Evolutionary conservation across 2,797 vertebrate species (phyloP).

Genomic region (Gila robusta): DNA sequence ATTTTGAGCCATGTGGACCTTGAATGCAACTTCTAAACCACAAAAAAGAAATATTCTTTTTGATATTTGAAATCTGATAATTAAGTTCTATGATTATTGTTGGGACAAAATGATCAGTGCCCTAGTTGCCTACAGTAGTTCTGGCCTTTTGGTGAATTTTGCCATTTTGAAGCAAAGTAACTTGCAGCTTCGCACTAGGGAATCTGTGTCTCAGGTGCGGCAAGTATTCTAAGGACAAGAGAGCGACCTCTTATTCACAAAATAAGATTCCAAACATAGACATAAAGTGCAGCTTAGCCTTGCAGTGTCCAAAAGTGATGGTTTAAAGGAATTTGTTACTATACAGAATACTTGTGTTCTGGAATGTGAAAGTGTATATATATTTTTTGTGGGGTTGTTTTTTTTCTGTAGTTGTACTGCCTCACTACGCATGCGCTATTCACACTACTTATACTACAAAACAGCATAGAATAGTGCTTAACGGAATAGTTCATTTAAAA

Average conservation of each 20-base stretch:
- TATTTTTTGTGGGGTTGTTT: too few species aligned
- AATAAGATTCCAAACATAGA: neutral
- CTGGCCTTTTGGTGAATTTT: neutral
- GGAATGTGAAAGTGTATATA: neutral
- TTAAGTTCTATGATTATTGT: neutral
- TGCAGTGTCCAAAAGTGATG: neutral
- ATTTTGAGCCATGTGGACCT: neutral
- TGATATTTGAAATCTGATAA: neutral
- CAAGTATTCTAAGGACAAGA: neutral
- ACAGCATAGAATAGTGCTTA: too few species aligned
- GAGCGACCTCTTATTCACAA: neutral
- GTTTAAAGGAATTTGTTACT: neutral
- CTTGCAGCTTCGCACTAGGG: neutral
- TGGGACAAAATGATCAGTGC: neutral
- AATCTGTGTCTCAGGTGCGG: neutral
- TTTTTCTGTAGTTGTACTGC: too few species aligned
- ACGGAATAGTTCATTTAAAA: too few species aligned
- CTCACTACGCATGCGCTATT: too few species aligned
- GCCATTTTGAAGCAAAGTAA: neutral
- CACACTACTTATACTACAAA: too few species aligned
- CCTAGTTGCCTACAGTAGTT: neutral
- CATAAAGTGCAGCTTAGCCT: slow-evolving; percentile 2
- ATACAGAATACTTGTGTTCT: neutral
- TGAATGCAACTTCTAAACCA: neutral
- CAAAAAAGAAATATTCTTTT: neutral